Percentiles rank a stretch among this genome's conserved stretches.
These are phyloP conservation scores for Tetragonisca angustula DNA, from an alignment of 2,888 invertebrate species.

Conservation along the genomic window DNA sequence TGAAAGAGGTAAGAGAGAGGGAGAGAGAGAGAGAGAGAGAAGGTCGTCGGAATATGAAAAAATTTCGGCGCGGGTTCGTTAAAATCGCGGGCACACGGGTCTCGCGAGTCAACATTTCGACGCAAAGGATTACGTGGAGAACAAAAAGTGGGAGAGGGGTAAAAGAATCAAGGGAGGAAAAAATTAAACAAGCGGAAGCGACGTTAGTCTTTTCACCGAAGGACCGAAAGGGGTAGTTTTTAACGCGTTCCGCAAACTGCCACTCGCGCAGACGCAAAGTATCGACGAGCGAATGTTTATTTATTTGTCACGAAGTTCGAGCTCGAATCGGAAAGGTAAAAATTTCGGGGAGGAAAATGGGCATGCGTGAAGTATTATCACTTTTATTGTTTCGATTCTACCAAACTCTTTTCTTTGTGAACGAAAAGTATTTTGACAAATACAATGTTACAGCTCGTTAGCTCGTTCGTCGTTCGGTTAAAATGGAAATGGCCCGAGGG, in stretches of 20 bases:
- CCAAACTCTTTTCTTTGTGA: background rate
- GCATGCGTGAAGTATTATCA: background rate
- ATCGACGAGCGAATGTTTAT: background rate
- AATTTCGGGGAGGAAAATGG: background rate
- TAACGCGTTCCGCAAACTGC: slow-evolving; percentile 7
- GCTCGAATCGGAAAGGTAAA: background rate
- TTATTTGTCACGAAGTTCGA: background rate
- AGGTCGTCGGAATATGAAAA: background rate
- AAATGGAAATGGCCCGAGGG: background rate
- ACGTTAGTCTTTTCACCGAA: background rate
- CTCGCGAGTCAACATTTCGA: slow-evolving; percentile 11
- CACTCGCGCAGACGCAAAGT: too few relatives aligned
- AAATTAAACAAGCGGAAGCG: slow-evolving; percentile 9
- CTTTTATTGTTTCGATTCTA: background rate
- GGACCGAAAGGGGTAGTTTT: slow-evolving; percentile 11
- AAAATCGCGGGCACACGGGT: slow-evolving; percentile 1
- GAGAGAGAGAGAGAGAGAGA: background rate
- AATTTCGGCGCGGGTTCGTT: slow-evolving; percentile 2
- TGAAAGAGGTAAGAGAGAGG: background rate
- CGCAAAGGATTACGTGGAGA: background rate
- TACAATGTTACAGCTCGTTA: too few relatives aligned
- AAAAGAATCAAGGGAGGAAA: background rate
- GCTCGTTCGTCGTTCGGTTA: too few relatives aligned
- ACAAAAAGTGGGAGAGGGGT: background rate
- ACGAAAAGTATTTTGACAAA: too few relatives aligned